Evolutionary conservation across 1,140 invertebrate genomes (phyloP), one percentile per base, ranked within the genome.

Genomic region (Aradophagus sp.): DNA sequence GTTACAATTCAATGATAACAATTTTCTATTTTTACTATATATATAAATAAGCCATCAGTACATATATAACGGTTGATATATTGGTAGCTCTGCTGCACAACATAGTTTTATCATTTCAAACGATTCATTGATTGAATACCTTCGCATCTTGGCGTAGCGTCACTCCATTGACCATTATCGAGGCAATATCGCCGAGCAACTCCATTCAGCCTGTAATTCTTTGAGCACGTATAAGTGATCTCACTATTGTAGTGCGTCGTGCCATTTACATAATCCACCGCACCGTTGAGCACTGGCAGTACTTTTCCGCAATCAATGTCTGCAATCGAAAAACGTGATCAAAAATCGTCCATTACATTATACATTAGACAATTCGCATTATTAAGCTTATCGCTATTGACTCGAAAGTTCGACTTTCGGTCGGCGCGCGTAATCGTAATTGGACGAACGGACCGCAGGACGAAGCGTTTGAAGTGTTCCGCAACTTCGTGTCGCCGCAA

Each of bases 271-370:
- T 97, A 96, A 19, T 90, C 89, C 2, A 93, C 87, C 11, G 89
- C 88, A 8, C 96, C 96, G 77, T 95, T 95, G 0, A 90, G 85
- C 48, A 97, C 83, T 0, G 91, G 89, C 10, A 92, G 88, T 1
- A 97, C 91, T 78, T 93, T 91, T 5, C 94, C 95, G 81, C 96
- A 98, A 73, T 97, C 93, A 34, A 98, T 90, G 80, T 93, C 95
- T 97, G 76, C 4, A 11, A 87, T 80, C 36, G 10, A 17, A 42
- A 48, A 17, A 34, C 20, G 3, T 13, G 10, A n/a, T 8, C 14
- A 42, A 15, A 6, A 13, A 29, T 15, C n/a, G n/a, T n/a, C n/a
- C n/a, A 11, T 11, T 10, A 5, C 7, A 42, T 15, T 16, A 15
- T 29, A 15, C 13, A 19, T 19, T 15, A 11, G 17, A 32, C 29